These are phyloP conservation scores for Odocoileus virginianus DNA, from an alignment of 2,113 vertebrate species.

Conservation along the genomic window DNA sequence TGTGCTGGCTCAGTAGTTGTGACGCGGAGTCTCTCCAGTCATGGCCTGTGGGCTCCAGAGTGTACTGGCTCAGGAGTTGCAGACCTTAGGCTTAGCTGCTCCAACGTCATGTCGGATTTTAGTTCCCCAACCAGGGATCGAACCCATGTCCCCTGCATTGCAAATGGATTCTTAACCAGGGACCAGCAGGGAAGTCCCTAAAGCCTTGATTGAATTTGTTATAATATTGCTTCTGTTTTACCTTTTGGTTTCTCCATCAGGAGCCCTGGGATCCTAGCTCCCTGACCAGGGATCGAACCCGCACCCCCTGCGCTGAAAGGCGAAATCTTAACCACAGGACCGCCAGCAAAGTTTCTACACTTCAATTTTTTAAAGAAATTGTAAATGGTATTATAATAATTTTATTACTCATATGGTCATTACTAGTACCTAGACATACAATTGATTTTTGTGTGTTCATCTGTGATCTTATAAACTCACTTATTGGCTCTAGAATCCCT, in stretches of 20 bases:
- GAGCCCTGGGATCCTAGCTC: not conserved
- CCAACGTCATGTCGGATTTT: fast-evolving
- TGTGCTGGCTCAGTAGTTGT: not conserved
- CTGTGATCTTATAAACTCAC: not conserved
- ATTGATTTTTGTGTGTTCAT: not conserved
- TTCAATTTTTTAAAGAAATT: not conserved
- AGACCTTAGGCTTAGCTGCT: not conserved
- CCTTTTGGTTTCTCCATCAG: not conserved
- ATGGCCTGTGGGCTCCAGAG: not conserved
- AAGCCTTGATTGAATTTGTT: not conserved
- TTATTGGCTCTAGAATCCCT: not conserved
- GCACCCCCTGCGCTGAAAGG: not conserved
- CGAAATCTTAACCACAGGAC: not conserved
- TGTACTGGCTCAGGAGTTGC: fast-evolving
- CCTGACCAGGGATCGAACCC: not conserved
- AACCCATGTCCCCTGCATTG: not conserved
- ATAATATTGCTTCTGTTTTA: not conserved
- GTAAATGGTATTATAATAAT: not conserved
- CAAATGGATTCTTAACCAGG: not conserved
- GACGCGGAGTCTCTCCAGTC: not conserved
- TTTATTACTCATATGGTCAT: not conserved
- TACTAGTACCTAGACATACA: not conserved
- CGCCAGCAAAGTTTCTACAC: not conserved
- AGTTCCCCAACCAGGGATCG: not conserved
- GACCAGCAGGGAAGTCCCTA: not conserved